A percentile compares a stretch with the other conserved stretches of the same genome.
Evolutionary conservation across 2,113 vertebrate genomes (phyloP).

Genomic region (Peromyscus maniculatus): DNA sequence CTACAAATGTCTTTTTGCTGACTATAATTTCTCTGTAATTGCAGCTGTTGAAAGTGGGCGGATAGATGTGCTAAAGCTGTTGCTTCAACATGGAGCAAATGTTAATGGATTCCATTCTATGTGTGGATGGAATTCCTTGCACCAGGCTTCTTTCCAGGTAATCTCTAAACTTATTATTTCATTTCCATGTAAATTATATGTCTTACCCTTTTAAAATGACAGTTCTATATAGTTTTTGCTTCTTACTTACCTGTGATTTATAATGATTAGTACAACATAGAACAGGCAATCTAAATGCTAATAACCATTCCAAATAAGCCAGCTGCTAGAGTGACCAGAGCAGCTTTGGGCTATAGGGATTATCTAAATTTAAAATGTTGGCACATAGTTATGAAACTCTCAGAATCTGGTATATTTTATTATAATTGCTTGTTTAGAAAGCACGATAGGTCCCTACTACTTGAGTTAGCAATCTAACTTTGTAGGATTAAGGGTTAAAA

Average conservation of each 20-base stretch:
- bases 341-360: conserved; percentile 65
- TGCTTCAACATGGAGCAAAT: conserved; percentile 90
- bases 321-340: conserved; percentile 13
- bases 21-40: conserved; percentile 16
- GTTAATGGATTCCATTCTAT: conserved; percentile 92
- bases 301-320: conserved; percentile 75
- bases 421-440: conserved; percentile 62
- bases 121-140: conserved; percentile 96
- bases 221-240: conserved; percentile 68
- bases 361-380: conserved; percentile 77
- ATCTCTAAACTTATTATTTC: conserved; percentile 71
- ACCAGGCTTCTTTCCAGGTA: conserved; percentile 94
- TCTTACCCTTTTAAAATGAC: conserved; percentile 71
- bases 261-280: conserved; percentile 67
- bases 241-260: conserved; percentile 72
- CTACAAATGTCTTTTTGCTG: conserved; percentile 63
- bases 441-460: neutral
- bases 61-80: conserved; percentile 87
- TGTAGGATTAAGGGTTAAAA: conserved; percentile 52
- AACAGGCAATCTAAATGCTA: conserved; percentile 83
- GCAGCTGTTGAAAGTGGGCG: conserved; percentile 91
- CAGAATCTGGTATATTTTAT: conserved; percentile 71
- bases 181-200: conserved; percentile 74
- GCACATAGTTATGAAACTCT: conserved; percentile 68
- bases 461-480: conserved; percentile 45